A percentile compares a stretch with the other conserved stretches of the same genome.
These are phyloP conservation scores for Acropora tenuis DNA, from an alignment of 64 coral and sea anemone species.

Conservation along the genomic window DNA sequence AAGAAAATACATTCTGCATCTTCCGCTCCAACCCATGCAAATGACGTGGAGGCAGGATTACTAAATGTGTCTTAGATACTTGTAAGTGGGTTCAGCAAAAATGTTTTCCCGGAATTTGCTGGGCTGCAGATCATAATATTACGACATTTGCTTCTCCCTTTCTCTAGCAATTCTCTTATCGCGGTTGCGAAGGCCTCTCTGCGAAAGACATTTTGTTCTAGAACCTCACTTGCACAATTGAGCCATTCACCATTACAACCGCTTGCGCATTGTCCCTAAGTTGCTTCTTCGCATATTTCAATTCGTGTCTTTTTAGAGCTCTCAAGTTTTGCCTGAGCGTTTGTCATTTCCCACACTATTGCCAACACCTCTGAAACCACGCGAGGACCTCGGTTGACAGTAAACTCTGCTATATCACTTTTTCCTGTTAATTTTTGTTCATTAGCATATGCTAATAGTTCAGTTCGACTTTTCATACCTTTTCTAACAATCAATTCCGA, in stretches of 20 bases:
- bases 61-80: too few relatives aligned
- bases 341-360: not conserved
- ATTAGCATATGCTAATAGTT: not conserved
- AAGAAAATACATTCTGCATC: too few relatives aligned
- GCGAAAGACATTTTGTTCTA: too few relatives aligned
- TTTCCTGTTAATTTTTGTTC: slow-evolving; percentile 37
- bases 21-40: too few relatives aligned
- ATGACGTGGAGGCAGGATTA: too few relatives aligned
- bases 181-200: too few relatives aligned
- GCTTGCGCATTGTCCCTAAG: not conserved
- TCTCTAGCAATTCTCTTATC: too few relatives aligned
- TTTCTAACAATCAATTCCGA: not conserved
- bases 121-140: too few relatives aligned
- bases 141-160: too few relatives aligned
- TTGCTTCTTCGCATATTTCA: slow-evolving; percentile 9
- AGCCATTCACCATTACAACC: not conserved
- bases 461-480: not conserved
- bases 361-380: not conserved
- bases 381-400: not conserved
- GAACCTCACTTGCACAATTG: not conserved
- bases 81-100: too few relatives aligned
- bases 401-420: not conserved
- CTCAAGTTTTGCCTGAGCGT: not conserved
- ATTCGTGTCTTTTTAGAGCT: not conserved
- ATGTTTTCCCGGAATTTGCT: too few relatives aligned